Percentiles rank a stretch among this genome's conserved stretches.
phyloP scores from a whole-genome alignment of 2,888 invertebrate species.

The Pecten maximus region DNA sequence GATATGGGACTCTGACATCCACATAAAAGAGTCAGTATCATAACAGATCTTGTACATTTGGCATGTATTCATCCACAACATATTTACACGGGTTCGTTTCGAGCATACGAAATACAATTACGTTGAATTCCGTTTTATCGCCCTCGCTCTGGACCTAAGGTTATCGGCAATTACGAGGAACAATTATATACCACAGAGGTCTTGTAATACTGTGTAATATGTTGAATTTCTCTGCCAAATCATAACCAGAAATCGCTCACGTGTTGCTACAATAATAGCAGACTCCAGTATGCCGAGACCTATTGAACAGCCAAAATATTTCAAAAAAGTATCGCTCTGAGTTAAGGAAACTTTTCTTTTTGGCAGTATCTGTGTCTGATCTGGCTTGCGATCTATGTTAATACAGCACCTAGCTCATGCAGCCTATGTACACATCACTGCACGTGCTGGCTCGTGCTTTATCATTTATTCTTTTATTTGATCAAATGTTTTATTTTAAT shows the following conservation, averaged over 20 bases:
- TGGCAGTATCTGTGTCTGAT: not conserved
- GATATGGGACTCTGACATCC: not conserved
- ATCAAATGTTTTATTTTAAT: not conserved
- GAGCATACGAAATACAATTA: not conserved
- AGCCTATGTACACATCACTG: not conserved
- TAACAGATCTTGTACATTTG: not conserved
- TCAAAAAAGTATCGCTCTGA: not conserved
- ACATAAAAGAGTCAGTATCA: not conserved
- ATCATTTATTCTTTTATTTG: not conserved
- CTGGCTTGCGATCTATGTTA: not conserved
- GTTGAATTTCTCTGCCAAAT: not conserved
- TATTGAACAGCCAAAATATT: not conserved
- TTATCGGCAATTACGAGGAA: constrained; percentile 1
- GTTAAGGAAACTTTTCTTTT: not conserved
- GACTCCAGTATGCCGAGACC: not conserved
- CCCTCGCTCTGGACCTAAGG: not conserved
- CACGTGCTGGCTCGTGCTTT: not conserved
- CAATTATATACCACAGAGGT: not conserved
- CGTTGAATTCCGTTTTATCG: not conserved
- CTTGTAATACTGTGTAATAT: not conserved
- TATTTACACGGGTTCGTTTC: not conserved
- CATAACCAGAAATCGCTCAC: not conserved
- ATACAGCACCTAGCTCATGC: not conserved
- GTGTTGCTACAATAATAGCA: not conserved
- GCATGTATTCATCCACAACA: not conserved